Conservation (phyloP, 2,113 vertebrate genomes). For the Pedionomus torquatus region DNA sequence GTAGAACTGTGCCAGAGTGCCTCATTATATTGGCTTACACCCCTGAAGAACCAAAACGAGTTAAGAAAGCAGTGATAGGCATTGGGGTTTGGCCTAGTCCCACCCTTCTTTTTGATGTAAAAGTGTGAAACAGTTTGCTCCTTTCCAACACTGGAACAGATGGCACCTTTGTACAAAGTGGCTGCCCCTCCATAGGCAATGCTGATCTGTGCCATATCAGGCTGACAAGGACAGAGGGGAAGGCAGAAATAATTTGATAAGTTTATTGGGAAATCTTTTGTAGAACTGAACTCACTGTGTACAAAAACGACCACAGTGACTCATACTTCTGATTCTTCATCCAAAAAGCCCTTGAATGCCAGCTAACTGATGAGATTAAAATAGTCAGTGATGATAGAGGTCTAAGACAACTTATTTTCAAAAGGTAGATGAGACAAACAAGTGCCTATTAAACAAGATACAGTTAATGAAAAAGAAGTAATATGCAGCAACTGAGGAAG, state of each 20-base stretch:
- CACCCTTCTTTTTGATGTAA: neutral
- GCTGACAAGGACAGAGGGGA: neutral
- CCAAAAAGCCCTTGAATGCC: neutral
- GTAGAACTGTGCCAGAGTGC: neutral
- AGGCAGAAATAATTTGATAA: neutral
- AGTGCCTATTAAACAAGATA: neutral
- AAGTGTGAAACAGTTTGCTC: neutral
- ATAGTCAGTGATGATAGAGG: neutral
- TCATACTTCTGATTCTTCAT: neutral
- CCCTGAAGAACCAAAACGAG: accelerated
- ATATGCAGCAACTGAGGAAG: neutral
- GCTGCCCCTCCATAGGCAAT: neutral
- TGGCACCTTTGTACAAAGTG: neutral
- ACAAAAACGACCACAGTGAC: neutral
- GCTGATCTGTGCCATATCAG: neutral
- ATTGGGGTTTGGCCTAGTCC: neutral
- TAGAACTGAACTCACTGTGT: neutral
- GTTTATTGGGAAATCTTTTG: neutral
- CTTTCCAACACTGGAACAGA: neutral
- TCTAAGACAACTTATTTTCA: neutral
- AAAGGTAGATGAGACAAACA: neutral
- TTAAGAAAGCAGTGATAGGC: neutral
- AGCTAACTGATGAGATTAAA: neutral
- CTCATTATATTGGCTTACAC: neutral
- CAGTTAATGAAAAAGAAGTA: neutral